phyloP scores from a whole-genome alignment of 2,113 vertebrate genomes.

The Circaetus gallicus region DNA sequence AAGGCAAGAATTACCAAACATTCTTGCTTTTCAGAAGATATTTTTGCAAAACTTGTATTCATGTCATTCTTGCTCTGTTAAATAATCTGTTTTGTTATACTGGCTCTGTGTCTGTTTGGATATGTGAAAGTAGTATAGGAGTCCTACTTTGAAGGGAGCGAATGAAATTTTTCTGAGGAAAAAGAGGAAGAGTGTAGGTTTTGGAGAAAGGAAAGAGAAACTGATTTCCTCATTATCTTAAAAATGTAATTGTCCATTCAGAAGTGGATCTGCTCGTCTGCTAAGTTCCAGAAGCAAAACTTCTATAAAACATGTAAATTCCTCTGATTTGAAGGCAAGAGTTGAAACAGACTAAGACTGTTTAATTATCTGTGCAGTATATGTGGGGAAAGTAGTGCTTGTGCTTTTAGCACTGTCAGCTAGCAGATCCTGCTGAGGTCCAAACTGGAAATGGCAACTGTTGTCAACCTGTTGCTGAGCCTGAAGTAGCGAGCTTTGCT shows the following conservation, averaged over 20 bases:
- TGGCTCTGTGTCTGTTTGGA: background rate
- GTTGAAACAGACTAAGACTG: background rate
- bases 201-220: background rate
- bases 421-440: background rate
- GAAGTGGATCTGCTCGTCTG: background rate
- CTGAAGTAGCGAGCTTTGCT: background rate
- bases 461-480: background rate
- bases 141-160: background rate
- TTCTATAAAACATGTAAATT: background rate
- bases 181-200: background rate
- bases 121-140: background rate
- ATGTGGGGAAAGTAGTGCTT: background rate
- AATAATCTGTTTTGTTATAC: background rate
- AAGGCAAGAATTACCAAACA: background rate
- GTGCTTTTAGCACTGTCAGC: background rate
- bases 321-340: background rate
- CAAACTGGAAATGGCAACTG: background rate
- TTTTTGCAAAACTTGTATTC: background rate
- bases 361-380: background rate
- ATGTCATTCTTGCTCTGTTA: background rate
- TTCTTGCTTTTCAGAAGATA: background rate
- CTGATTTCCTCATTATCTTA: background rate
- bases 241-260: background rate
- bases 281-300: background rate
- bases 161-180: background rate